Evolutionary conservation across 2,888 invertebrate species (phyloP).

Genomic region (Monoplex corrugatus): DNA sequence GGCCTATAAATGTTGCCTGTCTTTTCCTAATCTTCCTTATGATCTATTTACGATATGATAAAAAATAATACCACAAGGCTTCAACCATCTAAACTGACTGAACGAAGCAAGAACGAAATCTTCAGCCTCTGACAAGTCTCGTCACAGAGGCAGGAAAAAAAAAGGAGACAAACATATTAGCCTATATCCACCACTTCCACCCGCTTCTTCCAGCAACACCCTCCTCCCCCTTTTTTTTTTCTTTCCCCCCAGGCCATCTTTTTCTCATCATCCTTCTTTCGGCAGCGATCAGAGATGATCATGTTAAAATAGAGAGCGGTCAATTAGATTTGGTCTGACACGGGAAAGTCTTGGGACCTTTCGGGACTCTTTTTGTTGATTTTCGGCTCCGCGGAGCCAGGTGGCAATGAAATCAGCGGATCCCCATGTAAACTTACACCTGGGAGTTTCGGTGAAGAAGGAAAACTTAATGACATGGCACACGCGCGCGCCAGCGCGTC

Average conservation of each 20-base stretch:
- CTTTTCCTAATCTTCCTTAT: too few relatives aligned
- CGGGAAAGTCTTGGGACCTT: neutral
- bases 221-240: neutral
- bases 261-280: neutral
- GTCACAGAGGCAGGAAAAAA: too few relatives aligned
- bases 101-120: too few relatives aligned
- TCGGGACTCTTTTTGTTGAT: slow-evolving; percentile 29
- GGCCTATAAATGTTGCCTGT: too few relatives aligned
- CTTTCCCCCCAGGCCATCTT: neutral
- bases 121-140: too few relatives aligned
- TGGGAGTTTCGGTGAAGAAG: neutral
- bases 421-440: neutral
- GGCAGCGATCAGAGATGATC: neutral
- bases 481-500: neutral
- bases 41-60: too few relatives aligned
- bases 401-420: slow-evolving; percentile 31
- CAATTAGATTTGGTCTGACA: slow-evolving; percentile 38
- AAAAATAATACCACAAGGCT: too few relatives aligned
- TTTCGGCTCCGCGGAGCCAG: neutral
- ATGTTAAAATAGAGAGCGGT: slow-evolving; percentile 26
- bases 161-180: too few relatives aligned
- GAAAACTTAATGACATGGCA: neutral
- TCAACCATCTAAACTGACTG: too few relatives aligned
- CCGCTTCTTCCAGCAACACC: too few relatives aligned
- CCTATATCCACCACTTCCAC: too few relatives aligned